Evolutionary conservation across 2,888 invertebrate species (phyloP).

Genomic region (Dorcus parallelipipedus): DNA sequence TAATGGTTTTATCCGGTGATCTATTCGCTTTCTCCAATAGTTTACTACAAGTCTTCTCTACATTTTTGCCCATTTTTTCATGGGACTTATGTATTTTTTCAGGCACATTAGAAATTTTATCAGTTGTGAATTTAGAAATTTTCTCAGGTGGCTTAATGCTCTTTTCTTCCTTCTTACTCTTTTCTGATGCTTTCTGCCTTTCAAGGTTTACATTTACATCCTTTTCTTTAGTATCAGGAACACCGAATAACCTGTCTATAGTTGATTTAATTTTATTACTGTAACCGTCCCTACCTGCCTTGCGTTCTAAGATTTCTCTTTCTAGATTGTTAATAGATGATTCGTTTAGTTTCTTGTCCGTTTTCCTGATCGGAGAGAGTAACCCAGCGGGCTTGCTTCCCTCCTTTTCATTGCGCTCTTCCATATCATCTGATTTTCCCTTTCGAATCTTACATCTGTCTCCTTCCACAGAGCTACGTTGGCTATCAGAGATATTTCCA

Average conservation of each 20-base stretch:
- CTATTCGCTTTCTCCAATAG: slow-evolving; percentile 4
- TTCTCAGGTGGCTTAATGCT: slow-evolving; percentile 31
- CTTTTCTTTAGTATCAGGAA: slow-evolving; percentile 27
- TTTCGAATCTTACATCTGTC: slow-evolving; percentile 42
- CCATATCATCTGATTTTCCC: slow-evolving; percentile 47
- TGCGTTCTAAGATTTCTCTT: slow-evolving; percentile 47
- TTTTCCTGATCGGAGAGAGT: slow-evolving; percentile 61
- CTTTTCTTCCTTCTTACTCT: slow-evolving; percentile 12
- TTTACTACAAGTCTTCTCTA: neutral
- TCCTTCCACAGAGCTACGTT: slow-evolving; percentile 49
- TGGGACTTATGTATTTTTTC: neutral
- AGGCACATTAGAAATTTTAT: slow-evolving; percentile 7
- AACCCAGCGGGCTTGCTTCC: slow-evolving; percentile 57
- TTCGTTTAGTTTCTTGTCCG: slow-evolving; percentile 57
- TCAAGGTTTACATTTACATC: neutral
- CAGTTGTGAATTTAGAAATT: slow-evolving; percentile 1
- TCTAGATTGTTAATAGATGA: slow-evolving; percentile 39
- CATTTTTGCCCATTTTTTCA: too few species aligned
- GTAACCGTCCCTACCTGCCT: slow-evolving; percentile 44
- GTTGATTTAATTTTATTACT: slow-evolving; percentile 49
- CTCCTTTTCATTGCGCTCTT: slow-evolving; percentile 29
- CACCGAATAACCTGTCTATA: slow-evolving; percentile 56
- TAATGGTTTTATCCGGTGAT: slow-evolving; percentile 23
- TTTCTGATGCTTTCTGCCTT: neutral
- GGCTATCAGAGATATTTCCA: slow-evolving; percentile 63